Base-by-base conservation (phyloP, 2,113 vertebrate species). In the Salvelinus fontinalis region DNA sequence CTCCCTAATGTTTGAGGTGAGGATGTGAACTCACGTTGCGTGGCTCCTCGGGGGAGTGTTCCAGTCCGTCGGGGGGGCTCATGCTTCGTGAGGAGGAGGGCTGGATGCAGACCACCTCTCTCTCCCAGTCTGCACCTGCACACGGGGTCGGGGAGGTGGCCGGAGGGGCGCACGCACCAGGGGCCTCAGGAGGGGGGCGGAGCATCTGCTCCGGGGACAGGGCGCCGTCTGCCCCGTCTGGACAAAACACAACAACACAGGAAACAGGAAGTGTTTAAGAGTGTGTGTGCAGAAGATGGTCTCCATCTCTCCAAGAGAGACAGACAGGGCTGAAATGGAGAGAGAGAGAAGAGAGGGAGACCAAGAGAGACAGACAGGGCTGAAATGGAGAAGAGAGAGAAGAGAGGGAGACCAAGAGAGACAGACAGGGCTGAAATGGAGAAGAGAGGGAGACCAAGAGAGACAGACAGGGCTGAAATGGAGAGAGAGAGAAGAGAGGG, bases 71-170 rank as follows among this genome's bases (percentile, higher is more conserved):
- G 3, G 97, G 97, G 9, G 96, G 93, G 86, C 94, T 97, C 8
- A 98, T 94, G 79, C 95, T 97, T 79, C 98, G 95, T 67, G 95
- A 92, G 13, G 98, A 97, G 68, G 95, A 92, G 14, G 98, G 98
- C 81, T 99, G 98, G 84, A 96, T 98, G 84, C 98, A 97, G 80
- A 99, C 97, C 8, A 99, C 98, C 54, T 93, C 94, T 48, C 87
- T 89, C 67, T 94, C 93, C 96, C 96, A 95, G 26, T 92, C 87
- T 2, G 86, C 73, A 12, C 12, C 29, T 22, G 65, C 11, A 39
- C 34, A 9, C 2, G 65, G 80, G 26, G 76, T 82, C 2, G 73
- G 74, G 0, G 85, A 83, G 0, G 90, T 77, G 76, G 86, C 77
- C 8, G 91, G 89, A 20, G 83, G 72, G 13, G 83, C 64, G 67